Base-by-base conservation (phyloP, 53 echinoderm and acorn worm genomes). In the Astropecten irregularis region DNA sequence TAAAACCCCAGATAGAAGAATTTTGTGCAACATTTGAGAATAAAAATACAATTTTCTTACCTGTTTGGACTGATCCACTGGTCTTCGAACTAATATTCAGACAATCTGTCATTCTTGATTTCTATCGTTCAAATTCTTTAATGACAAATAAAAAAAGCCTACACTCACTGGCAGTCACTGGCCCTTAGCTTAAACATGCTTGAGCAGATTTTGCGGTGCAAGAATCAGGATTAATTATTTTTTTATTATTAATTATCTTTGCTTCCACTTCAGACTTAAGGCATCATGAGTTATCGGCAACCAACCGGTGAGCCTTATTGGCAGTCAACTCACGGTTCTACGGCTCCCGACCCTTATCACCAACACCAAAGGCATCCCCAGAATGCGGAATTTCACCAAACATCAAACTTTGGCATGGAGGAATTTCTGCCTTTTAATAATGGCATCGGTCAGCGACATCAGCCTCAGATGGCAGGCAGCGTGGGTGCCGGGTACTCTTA, bases 221-320 rank as follows among this genome's bases (percentile, higher is more conserved):
- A n/a, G n/a, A n/a, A n/a, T n/a, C n/a, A n/a, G n/a, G n/a, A n/a
- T n/a, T n/a, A n/a, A n/a, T n/a, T n/a, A n/a, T n/a, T n/a, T n/a
- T n/a, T n/a, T n/a, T n/a, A n/a, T n/a, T n/a, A 54, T 2, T 50
- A 18, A 8, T 50, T 18, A 2, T 50, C 19, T 50, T 50, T 14
- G 15, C 19, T 51, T 25, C 30, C 32, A 61, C 16, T 32, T 9
- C 9, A 30, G 29, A 4, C 2, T 3, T 22, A 53, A 32, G 54
- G 10, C 73, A 76, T 40, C 2, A 68, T 68, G 76, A 76, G 58
- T 42, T 76, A 76, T 40, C 76, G 56, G 15, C 54, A 44, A 39
- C 27, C 76, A 2, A 27, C 47, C n/a, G 13, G 40, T 23, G 56
- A 36, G 2, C 68, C 68, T 5, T 76, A 54, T 31, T 76, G 76